Conservation (phyloP, 2,113 vertebrate species). For the Plotosus lineatus region DNA sequence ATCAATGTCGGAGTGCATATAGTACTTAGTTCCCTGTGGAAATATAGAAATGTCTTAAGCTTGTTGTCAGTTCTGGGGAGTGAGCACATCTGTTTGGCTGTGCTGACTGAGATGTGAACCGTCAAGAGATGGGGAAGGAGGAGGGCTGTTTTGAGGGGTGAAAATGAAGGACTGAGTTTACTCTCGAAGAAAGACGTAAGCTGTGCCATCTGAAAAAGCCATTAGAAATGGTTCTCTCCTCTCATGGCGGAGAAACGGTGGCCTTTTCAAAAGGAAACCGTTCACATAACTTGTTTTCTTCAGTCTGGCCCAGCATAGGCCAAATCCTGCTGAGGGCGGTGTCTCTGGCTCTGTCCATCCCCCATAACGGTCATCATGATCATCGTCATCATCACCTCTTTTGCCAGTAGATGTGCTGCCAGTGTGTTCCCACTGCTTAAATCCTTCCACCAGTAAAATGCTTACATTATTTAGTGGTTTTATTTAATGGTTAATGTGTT, state of each 20-base stretch:
- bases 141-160: not conserved
- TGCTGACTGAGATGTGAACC: slow-evolving; percentile 31
- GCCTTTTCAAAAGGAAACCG: slow-evolving; percentile 59
- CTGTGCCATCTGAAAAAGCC: slow-evolving; percentile 62
- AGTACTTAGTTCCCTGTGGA: slow-evolving; percentile 15
- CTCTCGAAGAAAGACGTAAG: slow-evolving; percentile 47
- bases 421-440: slow-evolving; percentile 2
- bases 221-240: slow-evolving; percentile 58
- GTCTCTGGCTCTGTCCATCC: slow-evolving; percentile 16
- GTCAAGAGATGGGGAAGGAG: slow-evolving; percentile 25
- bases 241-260: slow-evolving; percentile 50
- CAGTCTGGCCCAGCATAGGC: slow-evolving; percentile 32
- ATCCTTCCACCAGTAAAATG: slow-evolving; percentile 6
- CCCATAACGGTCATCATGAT: slow-evolving; percentile 6
- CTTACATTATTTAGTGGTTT: not conserved
- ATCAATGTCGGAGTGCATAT: slow-evolving; percentile 21
- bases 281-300: slow-evolving; percentile 60
- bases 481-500: slow-evolving; percentile 4
- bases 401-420: slow-evolving; percentile 17
- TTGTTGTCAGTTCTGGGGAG: slow-evolving; percentile 20
- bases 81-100: slow-evolving; percentile 33
- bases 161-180: slow-evolving; percentile 34
- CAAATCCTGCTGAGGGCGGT: slow-evolving; percentile 40
- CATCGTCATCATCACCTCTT: slow-evolving; percentile 27
- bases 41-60: slow-evolving; percentile 20